Evolutionary conservation across 2,888 invertebrate species (phyloP).

Genomic region (Spicauda simplicius): DNA sequence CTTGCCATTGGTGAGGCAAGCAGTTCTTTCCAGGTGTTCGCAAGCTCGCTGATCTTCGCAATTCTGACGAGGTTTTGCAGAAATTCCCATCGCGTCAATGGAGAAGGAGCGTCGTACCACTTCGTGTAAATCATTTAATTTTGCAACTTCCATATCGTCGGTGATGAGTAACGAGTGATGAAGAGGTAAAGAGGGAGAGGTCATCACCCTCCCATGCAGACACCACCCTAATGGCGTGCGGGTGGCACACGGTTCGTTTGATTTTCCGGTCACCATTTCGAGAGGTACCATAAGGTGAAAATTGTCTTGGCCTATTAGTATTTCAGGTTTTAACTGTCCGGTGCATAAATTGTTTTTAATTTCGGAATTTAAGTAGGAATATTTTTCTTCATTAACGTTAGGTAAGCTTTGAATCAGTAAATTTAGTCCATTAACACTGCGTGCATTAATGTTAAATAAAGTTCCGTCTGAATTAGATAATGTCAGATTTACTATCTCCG

Average conservation of each 20-base stretch:
- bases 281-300: conserved; percentile 45
- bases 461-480: too few species aligned
- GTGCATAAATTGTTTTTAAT: conserved; percentile 31
- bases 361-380: conserved; percentile 21
- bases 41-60: not conserved
- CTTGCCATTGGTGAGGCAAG: not conserved
- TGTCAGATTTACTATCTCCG: too few species aligned
- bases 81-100: not conserved
- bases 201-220: conserved; percentile 9
- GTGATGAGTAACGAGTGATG: too few species aligned
- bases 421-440: too few species aligned
- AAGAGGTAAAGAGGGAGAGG: too few species aligned
- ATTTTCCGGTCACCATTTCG: not conserved
- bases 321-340: conserved; percentile 38
- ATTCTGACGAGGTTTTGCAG: conserved; percentile 2
- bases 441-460: too few species aligned
- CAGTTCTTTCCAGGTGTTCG: not conserved
- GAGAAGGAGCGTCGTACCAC: conserved; percentile 1
- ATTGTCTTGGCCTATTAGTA: conserved; percentile 50
- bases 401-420: too few species aligned
- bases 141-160: too few species aligned
- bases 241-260: conserved; percentile 16
- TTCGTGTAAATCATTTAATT: too few species aligned
- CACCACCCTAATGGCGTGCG: conserved; percentile 21
- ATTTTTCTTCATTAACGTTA: too few species aligned